These are phyloP conservation scores for Herminia tarsipennalis DNA, from an alignment of 2,888 invertebrate genomes.

Conservation along the genomic window DNA sequence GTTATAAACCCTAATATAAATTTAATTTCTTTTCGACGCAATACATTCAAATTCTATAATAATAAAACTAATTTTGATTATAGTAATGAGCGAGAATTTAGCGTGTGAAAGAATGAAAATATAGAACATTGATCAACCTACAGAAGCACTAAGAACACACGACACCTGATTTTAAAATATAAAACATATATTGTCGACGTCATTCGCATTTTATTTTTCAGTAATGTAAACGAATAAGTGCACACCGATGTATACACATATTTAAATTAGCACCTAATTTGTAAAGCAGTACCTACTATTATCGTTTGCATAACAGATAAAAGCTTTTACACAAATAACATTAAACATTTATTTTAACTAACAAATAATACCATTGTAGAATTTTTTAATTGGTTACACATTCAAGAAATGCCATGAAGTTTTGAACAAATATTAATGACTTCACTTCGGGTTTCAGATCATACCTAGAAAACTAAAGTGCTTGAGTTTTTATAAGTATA, in stretches of 20 bases:
- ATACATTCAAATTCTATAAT: slow-evolving; percentile 44
- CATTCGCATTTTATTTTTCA: slow-evolving; percentile 71
- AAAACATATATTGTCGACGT: slow-evolving; percentile 80
- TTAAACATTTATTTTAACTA: slow-evolving; percentile 69
- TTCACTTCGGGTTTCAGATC: too few species aligned
- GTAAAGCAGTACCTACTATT: slow-evolving; percentile 74
- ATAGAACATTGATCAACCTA: slow-evolving; percentile 34
- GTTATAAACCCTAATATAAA: slow-evolving; percentile 50
- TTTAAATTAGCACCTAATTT: slow-evolving; percentile 80
- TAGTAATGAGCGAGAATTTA: slow-evolving; percentile 28
- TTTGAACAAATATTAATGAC: too few species aligned
- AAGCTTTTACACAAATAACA: slow-evolving; percentile 69
- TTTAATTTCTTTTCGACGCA: slow-evolving; percentile 45
- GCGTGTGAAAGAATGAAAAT: slow-evolving; percentile 27
- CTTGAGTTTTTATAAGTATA: too few species aligned
- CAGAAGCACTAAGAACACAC: slow-evolving; percentile 44
- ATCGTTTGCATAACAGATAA: slow-evolving; percentile 57
- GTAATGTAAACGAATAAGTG: slow-evolving; percentile 70
- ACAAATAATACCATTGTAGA: slow-evolving; percentile 53
- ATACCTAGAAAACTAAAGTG: too few species aligned
- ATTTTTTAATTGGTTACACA: slow-evolving; percentile 55
- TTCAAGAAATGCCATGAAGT: slow-evolving; percentile 46
- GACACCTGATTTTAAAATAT: slow-evolving; percentile 45
- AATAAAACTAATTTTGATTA: slow-evolving; percentile 36
- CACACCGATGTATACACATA: slow-evolving; percentile 70